Evolutionary conservation across 1,140 invertebrate genomes (phyloP), one percentile per base, ranked within the genome.

Genomic region (Ips typographus): DNA sequence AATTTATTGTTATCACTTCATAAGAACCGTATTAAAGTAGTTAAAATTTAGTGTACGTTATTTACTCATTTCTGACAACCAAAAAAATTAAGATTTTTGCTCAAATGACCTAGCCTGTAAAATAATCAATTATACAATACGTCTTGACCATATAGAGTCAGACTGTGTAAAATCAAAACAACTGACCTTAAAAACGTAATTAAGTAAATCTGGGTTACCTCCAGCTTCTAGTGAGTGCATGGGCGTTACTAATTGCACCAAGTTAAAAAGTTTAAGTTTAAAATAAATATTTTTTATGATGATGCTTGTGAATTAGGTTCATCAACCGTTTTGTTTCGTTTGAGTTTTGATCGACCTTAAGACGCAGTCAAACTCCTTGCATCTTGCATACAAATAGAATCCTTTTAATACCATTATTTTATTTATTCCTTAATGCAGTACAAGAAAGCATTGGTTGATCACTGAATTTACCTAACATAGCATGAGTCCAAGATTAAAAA

Each of bases 301-400:
- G 22, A 49, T 6, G 44, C 22, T 49, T 49, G 7, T 49, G 44
- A 6, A 8, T 8, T 22, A 61, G 38, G 59, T 61, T 61, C 59
- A 61, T 61, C 59, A 61, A 61, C 44, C 59, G 22, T 22, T 22
- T 22, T 22, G 22, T 22, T 22, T 22, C 22, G 22, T 22, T 37
- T 47, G 43, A 47, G 59, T 61, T 61, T 61, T 44, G 57, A 22
- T 44, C 43, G 59, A 61, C 59, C 41, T 61, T 61, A 61, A 61
- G 44, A 47, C 59, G 42, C 59, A 61, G 42, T 61, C 59, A 47
- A 61, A 37, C 22, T 37, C 36, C 22, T 22, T 22, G 22, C 22
- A 22, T 22, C 22, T 61, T 22, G 22, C 22, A 38, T 47, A 43
- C 22, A 59, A 59, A 59, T 47, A 61, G 22, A 8, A 61, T 47